These are phyloP conservation scores for Cryptops parisi DNA, from an alignment of 2,888 invertebrate species.

Conservation along the genomic window DNA sequence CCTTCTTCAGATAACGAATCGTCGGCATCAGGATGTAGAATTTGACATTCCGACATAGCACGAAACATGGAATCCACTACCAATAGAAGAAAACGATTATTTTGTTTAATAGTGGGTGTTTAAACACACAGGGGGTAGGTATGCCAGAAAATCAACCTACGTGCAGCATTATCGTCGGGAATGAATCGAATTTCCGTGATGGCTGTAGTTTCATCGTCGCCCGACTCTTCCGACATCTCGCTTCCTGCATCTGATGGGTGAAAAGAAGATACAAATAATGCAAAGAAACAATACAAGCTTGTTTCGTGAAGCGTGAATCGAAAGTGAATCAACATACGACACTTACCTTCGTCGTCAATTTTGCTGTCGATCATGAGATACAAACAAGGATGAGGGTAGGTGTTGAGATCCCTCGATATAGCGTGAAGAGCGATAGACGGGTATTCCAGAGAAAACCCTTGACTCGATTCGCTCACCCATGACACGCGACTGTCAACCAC, in stretches of 20 bases:
- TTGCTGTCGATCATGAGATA: constrained; percentile 57
- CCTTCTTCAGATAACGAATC: constrained; percentile 41
- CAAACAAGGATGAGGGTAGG: constrained; percentile 51
- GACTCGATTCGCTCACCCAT: constrained; percentile 41
- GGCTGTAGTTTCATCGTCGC: constrained; percentile 37
- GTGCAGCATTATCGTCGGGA: constrained; percentile 45
- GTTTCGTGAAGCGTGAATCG: too few relatives aligned
- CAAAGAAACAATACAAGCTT: too few relatives aligned
- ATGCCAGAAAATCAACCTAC: constrained; percentile 24
- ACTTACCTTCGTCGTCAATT: constrained; percentile 40
- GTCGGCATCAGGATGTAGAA: constrained; percentile 60
- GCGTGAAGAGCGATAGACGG: constrained; percentile 61
- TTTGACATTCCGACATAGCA: constrained; percentile 60
- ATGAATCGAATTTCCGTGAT: constrained; percentile 57
- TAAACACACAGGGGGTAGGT: background rate
- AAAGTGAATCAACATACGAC: too few relatives aligned
- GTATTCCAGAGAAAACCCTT: constrained; percentile 55
- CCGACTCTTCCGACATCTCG: constrained; percentile 39
- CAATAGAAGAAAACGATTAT: background rate
- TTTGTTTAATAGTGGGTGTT: background rate
- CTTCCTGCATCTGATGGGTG: constrained; percentile 12
- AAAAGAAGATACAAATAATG: background rate
- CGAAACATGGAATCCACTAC: constrained; percentile 50
- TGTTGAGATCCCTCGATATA: constrained; percentile 47
- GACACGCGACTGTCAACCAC: constrained; percentile 41